phyloP scores from a whole-genome alignment of 1,140 invertebrate species.

The Temnothorax nylanderi region DNA sequence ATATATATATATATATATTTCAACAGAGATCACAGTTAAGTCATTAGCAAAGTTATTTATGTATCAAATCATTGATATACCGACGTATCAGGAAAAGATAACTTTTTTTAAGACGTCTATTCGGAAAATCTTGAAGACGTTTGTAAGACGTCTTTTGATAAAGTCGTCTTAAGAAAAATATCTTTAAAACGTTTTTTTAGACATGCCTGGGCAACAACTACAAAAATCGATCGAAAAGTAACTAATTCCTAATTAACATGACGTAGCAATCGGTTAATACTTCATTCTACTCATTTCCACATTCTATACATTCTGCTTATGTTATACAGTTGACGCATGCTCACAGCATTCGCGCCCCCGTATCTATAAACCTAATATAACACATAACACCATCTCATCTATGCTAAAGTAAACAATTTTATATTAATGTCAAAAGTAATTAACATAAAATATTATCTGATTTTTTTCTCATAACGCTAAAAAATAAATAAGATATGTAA shows the following conservation, averaged over 20 bases:
- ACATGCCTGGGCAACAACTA: not conserved
- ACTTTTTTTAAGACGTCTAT: too few relatives aligned
- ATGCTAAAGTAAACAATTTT: constrained; percentile 20
- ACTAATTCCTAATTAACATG: constrained; percentile 32
- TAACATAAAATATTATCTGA: not conserved
- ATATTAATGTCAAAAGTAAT: constrained; percentile 6
- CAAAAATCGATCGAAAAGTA: not conserved
- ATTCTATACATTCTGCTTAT: not conserved
- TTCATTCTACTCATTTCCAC: not conserved
- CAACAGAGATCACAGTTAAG: too few relatives aligned
- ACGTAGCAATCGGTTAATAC: constrained; percentile 13
- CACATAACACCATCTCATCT: constrained; percentile 44
- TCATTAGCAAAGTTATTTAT: too few relatives aligned
- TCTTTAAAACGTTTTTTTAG: too few relatives aligned
- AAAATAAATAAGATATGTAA: not conserved
- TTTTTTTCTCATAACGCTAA: not conserved
- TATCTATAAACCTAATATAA: constrained; percentile 57
- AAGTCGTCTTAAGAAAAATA: too few relatives aligned
- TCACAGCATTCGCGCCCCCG: not conserved
- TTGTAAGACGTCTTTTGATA: too few relatives aligned
- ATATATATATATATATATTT: too few relatives aligned
- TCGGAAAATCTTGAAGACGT: too few relatives aligned
- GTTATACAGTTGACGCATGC: constrained; percentile 21
- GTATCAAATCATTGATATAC: too few relatives aligned
- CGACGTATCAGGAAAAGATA: too few relatives aligned